phyloP scores from a whole-genome alignment of 2,888 invertebrate species.

The Monochamus alternatus region DNA sequence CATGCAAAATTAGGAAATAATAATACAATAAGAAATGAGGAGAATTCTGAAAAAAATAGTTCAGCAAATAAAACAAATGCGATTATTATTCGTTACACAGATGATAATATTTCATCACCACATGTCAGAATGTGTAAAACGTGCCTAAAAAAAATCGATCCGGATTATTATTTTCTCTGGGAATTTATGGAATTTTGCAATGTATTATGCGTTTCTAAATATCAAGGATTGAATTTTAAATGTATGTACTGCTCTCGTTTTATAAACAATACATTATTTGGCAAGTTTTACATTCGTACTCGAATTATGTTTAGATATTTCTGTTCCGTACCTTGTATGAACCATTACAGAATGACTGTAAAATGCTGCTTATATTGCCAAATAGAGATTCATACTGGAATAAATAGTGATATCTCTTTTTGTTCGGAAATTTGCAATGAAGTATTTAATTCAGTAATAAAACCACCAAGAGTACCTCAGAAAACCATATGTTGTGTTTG shows the following conservation, averaged over 20 bases:
- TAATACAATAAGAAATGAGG: background rate
- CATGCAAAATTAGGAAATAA: background rate
- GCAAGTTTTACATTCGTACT: conserved; percentile 35
- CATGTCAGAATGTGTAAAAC: conserved; percentile 28
- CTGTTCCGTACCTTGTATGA: conserved; percentile 29
- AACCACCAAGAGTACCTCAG: conserved; percentile 10
- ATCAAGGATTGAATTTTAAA: conserved; percentile 3
- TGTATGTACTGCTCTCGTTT: conserved; percentile 19
- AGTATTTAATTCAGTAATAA: conserved; percentile 20
- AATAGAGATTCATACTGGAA: conserved; percentile 1
- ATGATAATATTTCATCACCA: background rate
- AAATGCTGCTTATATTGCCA: conserved; percentile 37
- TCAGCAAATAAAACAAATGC: conserved; percentile 3
- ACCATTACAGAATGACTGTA: conserved; percentile 15
- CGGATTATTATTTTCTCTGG: conserved; percentile 32
- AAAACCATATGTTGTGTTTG: conserved; percentile 32
- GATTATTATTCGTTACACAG: conserved; percentile 5
- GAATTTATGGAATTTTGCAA: conserved; percentile 39
- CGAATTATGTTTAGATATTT: conserved; percentile 32
- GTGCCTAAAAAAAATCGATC: conserved; percentile 25
- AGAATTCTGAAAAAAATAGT: background rate
- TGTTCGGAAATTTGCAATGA: conserved; percentile 37
- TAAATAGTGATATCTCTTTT: conserved; percentile 17
- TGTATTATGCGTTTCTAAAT: background rate
- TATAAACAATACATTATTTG: conserved; percentile 25